These are phyloP conservation scores for Noctua janthe DNA, from an alignment of 2,888 invertebrate species.

Conservation along the genomic window DNA sequence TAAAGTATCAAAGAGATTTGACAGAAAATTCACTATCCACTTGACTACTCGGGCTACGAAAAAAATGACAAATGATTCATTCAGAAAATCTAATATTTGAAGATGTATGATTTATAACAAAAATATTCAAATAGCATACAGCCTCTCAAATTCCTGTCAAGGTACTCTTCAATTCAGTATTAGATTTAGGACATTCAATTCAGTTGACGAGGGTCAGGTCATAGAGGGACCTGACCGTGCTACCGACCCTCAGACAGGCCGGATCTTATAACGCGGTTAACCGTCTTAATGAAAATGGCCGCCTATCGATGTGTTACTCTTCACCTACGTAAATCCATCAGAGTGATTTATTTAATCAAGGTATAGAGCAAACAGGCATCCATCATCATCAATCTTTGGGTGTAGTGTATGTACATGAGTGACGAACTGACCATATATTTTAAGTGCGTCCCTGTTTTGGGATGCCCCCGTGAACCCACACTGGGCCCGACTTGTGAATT, in stretches of 20 bases:
- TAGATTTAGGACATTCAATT: conserved; percentile 32
- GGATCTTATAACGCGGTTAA: conserved; percentile 35
- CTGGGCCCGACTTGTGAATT: not conserved
- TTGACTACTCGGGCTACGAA: not conserved
- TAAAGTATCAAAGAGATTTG: not conserved
- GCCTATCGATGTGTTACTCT: conserved; percentile 15
- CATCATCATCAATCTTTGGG: conserved; percentile 16
- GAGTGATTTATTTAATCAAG: conserved; percentile 41
- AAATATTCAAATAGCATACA: not conserved
- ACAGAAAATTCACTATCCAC: not conserved
- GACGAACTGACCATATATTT: not conserved
- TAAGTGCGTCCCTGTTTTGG: not conserved
- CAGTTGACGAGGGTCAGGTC: conserved; percentile 49
- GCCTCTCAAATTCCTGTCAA: not conserved
- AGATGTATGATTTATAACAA: not conserved
- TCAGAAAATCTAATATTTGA: not conserved
- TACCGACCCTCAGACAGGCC: conserved; percentile 1
- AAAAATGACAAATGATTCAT: not conserved
- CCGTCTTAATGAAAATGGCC: conserved; percentile 53
- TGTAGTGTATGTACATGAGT: not conserved
- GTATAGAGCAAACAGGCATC: not conserved
- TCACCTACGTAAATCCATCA: conserved; percentile 44
- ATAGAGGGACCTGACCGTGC: conserved; percentile 1
- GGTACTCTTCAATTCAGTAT: conserved; percentile 2
- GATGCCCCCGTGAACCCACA: not conserved